Base-by-base conservation (phyloP, 2,113 vertebrate genomes). In the Cyprinodon variegatus region DNA sequence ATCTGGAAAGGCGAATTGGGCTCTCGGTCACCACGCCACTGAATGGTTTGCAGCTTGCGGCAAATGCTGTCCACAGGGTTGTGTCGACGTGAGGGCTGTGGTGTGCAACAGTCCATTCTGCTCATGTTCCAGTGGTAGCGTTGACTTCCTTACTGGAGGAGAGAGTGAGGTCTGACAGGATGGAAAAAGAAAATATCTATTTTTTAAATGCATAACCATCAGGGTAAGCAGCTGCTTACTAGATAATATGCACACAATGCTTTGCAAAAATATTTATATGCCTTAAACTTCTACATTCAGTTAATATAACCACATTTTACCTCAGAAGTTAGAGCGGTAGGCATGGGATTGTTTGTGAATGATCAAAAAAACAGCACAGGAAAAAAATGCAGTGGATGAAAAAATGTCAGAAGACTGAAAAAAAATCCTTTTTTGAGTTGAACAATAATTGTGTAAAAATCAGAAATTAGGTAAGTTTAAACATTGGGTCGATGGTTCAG, bases 11-110 rank as follows among this genome's bases (percentile, higher is more conserved):
- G 85, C 0, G 94, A 93, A 70, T 96, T 94, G 5, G 94, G 90
- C 60, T 93, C 84, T 0, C 92, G 89, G 59, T 96, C 96, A 86
- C 92, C 90, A 59, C 94, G 93, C 92, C 94, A 95, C 75, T 93
- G 94, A 50, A 97, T 97, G 45, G 95, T 95, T 89, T 93, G 95
- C 65, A 98, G 93, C 81, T 98, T 98, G 72, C 95, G 94, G 84
- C 96, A 95, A 74, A 97, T 96, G 88, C 96, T 98, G 87, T 97
- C 95, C 79, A 97, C 95, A 0, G 97, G 97, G 79, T 98, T 96
- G 86, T 96, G 96, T 3, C 92, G 92, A 11, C 93, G 94, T 11
- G 90, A 78, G 3, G 50, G n/a, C 69, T 45, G 90, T 2, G 90
- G 88, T 4, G 89, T 79, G 72, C 74, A 90, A 14, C 68, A 82